A percentile compares a stretch with the other conserved stretches of the same genome.
phyloP scores from a whole-genome alignment of 92 coral and sea anemone genomes.

The Actinernus sp. region DNA sequence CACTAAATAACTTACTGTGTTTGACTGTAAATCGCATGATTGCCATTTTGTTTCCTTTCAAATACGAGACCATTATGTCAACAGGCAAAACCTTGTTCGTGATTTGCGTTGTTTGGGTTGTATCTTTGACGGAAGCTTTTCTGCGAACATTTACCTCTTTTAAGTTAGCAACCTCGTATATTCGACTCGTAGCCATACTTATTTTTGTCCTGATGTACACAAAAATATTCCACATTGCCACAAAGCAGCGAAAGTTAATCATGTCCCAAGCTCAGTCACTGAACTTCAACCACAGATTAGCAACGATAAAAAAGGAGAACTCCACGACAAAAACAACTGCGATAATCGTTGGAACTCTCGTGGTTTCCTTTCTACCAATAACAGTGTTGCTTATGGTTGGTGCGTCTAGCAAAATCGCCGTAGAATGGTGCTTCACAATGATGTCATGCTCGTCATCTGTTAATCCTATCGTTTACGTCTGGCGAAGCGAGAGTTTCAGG shows the following conservation, averaged over 20 bases:
- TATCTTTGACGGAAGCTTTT: constrained; percentile 47
- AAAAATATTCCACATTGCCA: constrained; percentile 57
- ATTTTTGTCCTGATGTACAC: constrained; percentile 51
- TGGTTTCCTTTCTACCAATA: constrained; percentile 58
- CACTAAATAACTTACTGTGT: constrained; percentile 49
- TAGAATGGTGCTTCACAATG: constrained; percentile 55
- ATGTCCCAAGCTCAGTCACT: constrained; percentile 46
- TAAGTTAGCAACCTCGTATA: constrained; percentile 40
- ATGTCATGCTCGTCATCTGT: constrained; percentile 66
- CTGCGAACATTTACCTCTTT: constrained; percentile 39
- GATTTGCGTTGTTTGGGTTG: constrained; percentile 41
- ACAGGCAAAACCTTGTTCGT: constrained; percentile 16
- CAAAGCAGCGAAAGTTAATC: constrained; percentile 43
- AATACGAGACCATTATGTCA: constrained; percentile 43
- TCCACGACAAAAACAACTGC: constrained; percentile 57
- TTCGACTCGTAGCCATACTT: constrained; percentile 38
- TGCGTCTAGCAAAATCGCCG: constrained; percentile 26
- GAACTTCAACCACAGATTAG: constrained; percentile 55
- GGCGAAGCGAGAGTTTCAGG: constrained; percentile 72
- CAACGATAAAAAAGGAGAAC: constrained; percentile 21
- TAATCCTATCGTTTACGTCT: constrained; percentile 69
- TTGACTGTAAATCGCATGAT: constrained; percentile 61
- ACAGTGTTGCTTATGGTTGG: constrained; percentile 32
- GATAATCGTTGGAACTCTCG: constrained; percentile 43
- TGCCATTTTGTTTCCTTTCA: constrained; percentile 51